A percentile compares a stretch with the other conserved stretches of the same genome.
Evolutionary conservation across 2,113 vertebrate species (phyloP).

Genomic region (Sebastes schlegelii): DNA sequence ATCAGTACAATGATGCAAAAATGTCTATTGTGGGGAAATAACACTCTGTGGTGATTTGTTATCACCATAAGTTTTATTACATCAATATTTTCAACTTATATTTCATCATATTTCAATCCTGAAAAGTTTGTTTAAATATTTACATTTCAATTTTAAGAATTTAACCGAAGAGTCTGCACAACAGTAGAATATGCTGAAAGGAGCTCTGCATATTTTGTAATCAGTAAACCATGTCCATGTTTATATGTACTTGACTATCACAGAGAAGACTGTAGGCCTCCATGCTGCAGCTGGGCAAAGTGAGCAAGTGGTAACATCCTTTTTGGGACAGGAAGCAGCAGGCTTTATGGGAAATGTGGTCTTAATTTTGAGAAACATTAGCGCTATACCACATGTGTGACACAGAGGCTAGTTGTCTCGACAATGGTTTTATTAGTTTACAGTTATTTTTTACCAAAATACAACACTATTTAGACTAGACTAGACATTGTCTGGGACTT

Average conservation of each 20-base stretch:
- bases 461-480: background rate
- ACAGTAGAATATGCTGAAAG: background rate
- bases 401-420: conserved; percentile 12
- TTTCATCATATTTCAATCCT: conserved; percentile 7
- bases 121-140: conserved; percentile 19
- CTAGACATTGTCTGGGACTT: background rate
- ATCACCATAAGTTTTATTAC: conserved; percentile 3
- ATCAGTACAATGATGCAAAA: conserved; percentile 18
- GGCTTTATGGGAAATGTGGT: conserved; percentile 61
- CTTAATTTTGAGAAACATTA: conserved; percentile 44
- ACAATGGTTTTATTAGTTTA: conserved; percentile 10
- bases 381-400: conserved; percentile 31
- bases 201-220: conserved; percentile 22
- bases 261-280: background rate
- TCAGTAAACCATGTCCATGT: conserved; percentile 10
- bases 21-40: conserved; percentile 4
- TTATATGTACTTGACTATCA: conserved; percentile 29
- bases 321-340: conserved; percentile 46
- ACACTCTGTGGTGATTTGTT: conserved; percentile 29
- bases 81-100: conserved; percentile 32
- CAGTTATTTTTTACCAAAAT: background rate
- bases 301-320: conserved; percentile 30
- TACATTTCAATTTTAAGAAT: background rate
- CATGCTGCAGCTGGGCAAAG: conserved; percentile 22
- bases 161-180: background rate